Conservation (phyloP, 2,113 vertebrate species). For the Turdus rufiventris region DNA sequence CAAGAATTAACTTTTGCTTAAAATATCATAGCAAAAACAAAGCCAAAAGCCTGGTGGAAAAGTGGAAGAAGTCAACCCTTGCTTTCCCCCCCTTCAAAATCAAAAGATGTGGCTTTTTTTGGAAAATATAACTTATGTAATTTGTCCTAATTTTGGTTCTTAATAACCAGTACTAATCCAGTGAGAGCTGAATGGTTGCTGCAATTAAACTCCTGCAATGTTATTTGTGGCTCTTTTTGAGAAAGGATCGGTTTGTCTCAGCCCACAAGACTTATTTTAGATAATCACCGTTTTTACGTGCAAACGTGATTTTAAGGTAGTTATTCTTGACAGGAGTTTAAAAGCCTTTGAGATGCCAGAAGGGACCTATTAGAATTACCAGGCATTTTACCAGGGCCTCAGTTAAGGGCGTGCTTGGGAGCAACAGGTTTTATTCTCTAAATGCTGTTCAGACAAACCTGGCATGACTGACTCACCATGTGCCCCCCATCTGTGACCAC, state of each 20-base stretch:
- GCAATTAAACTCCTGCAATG: background rate
- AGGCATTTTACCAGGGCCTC: background rate
- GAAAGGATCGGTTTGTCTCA: background rate
- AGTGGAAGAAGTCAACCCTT: background rate
- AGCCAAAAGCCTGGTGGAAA: background rate
- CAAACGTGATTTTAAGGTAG: background rate
- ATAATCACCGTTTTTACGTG: background rate
- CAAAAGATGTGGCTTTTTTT: background rate
- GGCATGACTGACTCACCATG: fast-evolving
- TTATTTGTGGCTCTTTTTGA: background rate
- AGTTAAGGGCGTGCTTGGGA: background rate
- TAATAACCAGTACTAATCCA: background rate
- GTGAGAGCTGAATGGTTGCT: background rate
- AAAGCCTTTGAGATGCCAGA: background rate
- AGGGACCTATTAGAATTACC: background rate
- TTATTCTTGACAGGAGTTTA: background rate
- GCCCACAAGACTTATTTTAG: background rate
- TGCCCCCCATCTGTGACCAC: too few relatives aligned
- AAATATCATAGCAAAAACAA: background rate
- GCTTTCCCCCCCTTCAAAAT: background rate
- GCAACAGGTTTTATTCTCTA: background rate
- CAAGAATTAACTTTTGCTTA: background rate
- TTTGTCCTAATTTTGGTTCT: background rate
- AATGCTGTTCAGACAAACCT: background rate
- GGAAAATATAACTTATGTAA: background rate